Evolutionary conservation across 2,888 invertebrate species (phyloP).

Genomic region (Lasioglossum leucozonium): DNA sequence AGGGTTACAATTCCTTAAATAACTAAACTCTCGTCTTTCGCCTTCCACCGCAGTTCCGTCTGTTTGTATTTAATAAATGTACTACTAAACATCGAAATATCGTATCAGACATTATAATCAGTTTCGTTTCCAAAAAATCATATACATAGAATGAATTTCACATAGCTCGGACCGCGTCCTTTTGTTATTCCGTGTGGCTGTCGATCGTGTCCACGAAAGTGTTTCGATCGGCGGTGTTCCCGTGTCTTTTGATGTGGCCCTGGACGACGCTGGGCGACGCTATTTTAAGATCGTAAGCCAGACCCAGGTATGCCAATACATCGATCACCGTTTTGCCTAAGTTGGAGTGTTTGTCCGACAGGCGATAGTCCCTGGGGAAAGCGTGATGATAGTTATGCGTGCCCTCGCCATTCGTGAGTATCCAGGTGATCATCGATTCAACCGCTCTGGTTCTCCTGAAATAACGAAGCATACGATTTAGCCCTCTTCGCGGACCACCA

Average conservation of each 20-base stretch:
- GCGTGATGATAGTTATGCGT: conserved; percentile 87
- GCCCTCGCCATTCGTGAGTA: conserved; percentile 84
- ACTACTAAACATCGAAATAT: no score
- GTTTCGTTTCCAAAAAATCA: no score
- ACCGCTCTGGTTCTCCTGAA: conserved; percentile 70
- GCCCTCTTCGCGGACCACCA: neutral
- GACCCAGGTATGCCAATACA: no score
- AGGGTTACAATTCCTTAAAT: no score
- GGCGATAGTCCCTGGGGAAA: conserved; percentile 85
- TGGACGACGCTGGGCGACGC: conserved; percentile 79
- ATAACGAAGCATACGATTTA: neutral
- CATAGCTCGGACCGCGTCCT: neutral
- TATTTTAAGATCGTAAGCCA: conserved; percentile 85
- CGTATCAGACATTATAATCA: no score
- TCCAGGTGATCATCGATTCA: conserved; percentile 83
- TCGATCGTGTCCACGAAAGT: neutral
- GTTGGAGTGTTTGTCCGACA: conserved; percentile 64
- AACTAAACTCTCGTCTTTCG: no score
- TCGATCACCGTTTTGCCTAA: no score
- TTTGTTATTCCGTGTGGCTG: neutral
- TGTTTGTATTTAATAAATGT: no score
- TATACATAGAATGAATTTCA: no score
- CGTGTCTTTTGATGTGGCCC: conserved; percentile 83
- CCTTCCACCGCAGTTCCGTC: no score
- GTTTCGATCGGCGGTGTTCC: conserved; percentile 80